Evolutionary conservation across 2,797 vertebrate genomes (phyloP).

Genomic region (Chrysocyon brachyurus): DNA sequence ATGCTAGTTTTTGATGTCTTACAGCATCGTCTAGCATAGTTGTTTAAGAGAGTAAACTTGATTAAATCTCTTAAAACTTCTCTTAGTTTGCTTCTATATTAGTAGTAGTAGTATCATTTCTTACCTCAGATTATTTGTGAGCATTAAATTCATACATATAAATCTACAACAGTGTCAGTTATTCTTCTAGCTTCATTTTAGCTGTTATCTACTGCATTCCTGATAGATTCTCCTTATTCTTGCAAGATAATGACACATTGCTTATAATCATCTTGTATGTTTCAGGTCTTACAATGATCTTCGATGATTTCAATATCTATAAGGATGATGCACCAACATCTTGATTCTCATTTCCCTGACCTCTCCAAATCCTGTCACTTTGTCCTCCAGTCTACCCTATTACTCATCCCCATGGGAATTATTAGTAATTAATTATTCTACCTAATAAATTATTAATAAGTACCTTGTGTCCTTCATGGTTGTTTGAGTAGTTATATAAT

Average conservation of each 20-base stretch:
- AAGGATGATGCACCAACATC: background rate
- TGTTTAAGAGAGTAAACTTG: background rate
- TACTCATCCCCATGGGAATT: background rate
- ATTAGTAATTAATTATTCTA: background rate
- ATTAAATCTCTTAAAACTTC: background rate
- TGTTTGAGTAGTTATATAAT: background rate
- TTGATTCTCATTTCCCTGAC: background rate
- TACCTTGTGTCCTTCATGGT: background rate
- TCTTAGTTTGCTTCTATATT: background rate
- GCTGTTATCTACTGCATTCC: background rate
- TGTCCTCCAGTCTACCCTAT: background rate
- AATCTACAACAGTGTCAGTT: background rate
- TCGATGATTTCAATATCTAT: background rate
- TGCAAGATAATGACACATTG: background rate
- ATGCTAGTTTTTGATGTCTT: background rate
- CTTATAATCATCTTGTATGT: background rate
- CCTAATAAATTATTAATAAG: background rate
- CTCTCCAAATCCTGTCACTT: background rate
- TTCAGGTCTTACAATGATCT: background rate
- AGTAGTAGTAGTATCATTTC: background rate
- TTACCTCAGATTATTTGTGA: constrained; percentile 23
- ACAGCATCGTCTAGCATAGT: background rate
- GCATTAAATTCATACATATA: background rate
- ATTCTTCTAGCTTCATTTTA: background rate
- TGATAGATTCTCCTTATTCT: constrained; percentile 29